These are phyloP conservation scores for Atta colombica DNA, from an alignment of 1,140 invertebrate genomes.

Conservation along the genomic window DNA sequence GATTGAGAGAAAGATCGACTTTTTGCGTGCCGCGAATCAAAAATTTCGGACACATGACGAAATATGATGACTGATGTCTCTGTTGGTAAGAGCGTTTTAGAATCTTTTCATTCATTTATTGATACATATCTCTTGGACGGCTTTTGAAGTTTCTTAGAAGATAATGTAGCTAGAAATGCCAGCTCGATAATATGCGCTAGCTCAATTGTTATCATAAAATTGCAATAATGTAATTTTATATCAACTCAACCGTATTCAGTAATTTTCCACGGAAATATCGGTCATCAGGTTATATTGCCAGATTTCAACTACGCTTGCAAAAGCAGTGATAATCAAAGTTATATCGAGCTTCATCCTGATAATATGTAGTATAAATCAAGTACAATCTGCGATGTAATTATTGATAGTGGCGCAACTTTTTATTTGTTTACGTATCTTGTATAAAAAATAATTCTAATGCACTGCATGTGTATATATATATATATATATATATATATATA, in stretches of 20 bases:
- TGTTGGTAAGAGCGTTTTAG: too few species aligned
- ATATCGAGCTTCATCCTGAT: constrained; percentile 50
- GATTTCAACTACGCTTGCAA: constrained; percentile 40
- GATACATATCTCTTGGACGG: not conserved
- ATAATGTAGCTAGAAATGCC: not conserved
- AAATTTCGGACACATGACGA: constrained; percentile 26
- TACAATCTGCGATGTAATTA: constrained; percentile 19
- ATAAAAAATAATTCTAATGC: not conserved
- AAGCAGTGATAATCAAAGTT: constrained; percentile 60
- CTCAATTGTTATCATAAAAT: not conserved
- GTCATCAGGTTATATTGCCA: constrained; percentile 41
- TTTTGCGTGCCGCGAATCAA: constrained; percentile 8
- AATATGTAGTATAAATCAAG: constrained; percentile 13
- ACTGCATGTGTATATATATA: too few species aligned
- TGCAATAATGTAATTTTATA: not conserved
- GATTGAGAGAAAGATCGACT: not conserved
- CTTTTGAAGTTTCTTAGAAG: not conserved
- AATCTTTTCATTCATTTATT: not conserved
- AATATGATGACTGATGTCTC: constrained; percentile 42
- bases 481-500: too few species aligned
- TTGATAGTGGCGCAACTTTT: constrained; percentile 32
- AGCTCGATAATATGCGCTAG: not conserved
- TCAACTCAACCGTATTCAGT: not conserved
- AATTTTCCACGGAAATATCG: constrained; percentile 27
- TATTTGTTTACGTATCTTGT: not conserved